phyloP scores from a whole-genome alignment of 2,113 vertebrate species.

The Mus pahari region DNA sequence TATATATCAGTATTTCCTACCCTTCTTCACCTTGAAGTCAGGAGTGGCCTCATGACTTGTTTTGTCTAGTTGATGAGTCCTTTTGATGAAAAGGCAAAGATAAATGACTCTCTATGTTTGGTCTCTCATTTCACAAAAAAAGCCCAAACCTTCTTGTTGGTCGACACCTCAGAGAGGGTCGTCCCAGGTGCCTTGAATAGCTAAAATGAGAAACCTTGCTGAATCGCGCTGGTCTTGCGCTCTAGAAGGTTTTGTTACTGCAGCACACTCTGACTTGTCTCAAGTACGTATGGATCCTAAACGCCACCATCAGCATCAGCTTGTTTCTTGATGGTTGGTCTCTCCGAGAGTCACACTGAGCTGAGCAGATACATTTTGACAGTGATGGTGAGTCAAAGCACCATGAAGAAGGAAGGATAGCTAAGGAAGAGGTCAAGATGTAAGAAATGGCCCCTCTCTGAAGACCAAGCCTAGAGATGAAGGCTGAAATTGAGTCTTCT shows the following conservation, averaged over 20 bases:
- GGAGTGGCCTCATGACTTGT: background rate
- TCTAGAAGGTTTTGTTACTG: background rate
- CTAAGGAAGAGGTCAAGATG: background rate
- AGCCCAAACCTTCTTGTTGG: background rate
- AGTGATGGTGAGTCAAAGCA: background rate
- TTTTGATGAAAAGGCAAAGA: background rate
- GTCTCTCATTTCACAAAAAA: background rate
- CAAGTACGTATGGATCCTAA: background rate
- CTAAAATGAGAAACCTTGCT: background rate
- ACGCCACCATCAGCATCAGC: rapidly evolving
- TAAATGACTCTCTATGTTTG: background rate
- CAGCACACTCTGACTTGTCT: background rate
- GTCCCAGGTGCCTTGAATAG: background rate
- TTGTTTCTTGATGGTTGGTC: background rate
- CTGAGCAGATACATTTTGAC: background rate
- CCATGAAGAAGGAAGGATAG: background rate
- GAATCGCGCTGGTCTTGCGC: background rate
- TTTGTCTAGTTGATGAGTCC: background rate
- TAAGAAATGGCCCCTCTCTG: background rate
- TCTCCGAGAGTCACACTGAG: background rate
- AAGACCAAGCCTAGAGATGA: background rate
- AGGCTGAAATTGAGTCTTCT: background rate
- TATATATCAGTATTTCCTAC: background rate
- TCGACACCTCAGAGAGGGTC: background rate
- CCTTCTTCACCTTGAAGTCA: background rate